phyloP scores from a whole-genome alignment of 1,140 invertebrate species.

The Drosophila willistoni region DNA sequence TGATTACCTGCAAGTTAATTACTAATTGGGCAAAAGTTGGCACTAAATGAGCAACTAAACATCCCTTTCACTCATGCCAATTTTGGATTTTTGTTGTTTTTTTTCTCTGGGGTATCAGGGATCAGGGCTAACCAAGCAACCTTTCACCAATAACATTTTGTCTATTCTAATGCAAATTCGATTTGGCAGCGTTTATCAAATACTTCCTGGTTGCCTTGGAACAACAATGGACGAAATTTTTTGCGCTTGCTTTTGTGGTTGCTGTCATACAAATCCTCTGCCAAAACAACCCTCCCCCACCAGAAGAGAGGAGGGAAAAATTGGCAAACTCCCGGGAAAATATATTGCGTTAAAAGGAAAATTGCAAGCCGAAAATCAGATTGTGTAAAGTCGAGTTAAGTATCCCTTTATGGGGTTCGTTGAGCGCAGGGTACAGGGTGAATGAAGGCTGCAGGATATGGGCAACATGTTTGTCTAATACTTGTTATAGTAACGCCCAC shows the following conservation, averaged over 20 bases:
- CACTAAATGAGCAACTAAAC: slow-evolving; percentile 54
- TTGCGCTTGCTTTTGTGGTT: background rate
- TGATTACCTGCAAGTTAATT: slow-evolving; percentile 29
- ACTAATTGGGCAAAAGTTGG: slow-evolving; percentile 59
- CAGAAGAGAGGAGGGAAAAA: slow-evolving; percentile 47
- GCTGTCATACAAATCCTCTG: slow-evolving; percentile 68
- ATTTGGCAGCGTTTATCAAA: slow-evolving; percentile 75
- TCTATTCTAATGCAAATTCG: slow-evolving; percentile 77
- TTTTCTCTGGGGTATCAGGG: background rate
- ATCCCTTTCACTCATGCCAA: slow-evolving; percentile 44
- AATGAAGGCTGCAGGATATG: slow-evolving; percentile 62
- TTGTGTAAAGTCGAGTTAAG: slow-evolving; percentile 83
- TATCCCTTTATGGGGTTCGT: slow-evolving; percentile 79
- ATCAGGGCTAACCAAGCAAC: background rate
- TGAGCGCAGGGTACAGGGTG: slow-evolving; percentile 60
- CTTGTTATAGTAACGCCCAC: slow-evolving; percentile 58
- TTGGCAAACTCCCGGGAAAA: slow-evolving; percentile 63
- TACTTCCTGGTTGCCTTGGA: slow-evolving; percentile 66
- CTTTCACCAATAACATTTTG: slow-evolving; percentile 28
- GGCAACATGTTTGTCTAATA: slow-evolving; percentile 82
- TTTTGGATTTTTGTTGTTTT: background rate
- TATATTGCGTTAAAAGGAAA: slow-evolving; percentile 53
- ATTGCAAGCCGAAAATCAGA: slow-evolving; percentile 83
- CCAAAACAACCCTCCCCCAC: slow-evolving; percentile 64
- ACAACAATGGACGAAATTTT: slow-evolving; percentile 55